Evolutionary conservation across 2,113 vertebrate genomes (phyloP).

Genomic region (Monopterus albus): DNA sequence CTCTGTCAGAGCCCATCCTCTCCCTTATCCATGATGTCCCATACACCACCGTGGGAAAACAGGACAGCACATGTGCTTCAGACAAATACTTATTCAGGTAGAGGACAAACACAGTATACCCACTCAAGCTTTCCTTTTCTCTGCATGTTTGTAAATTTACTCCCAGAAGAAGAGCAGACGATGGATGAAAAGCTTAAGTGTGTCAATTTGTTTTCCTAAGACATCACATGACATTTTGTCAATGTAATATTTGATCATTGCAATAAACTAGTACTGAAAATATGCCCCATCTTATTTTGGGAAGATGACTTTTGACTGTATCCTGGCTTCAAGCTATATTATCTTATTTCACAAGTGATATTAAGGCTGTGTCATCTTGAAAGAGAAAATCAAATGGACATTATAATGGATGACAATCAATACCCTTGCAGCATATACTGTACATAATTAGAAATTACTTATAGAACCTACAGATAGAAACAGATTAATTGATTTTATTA

Average conservation of each 20-base stretch:
- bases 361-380: slow-evolving; percentile 5
- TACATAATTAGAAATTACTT: background rate
- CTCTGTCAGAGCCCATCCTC: slow-evolving; percentile 88
- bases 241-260: background rate
- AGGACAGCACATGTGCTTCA: slow-evolving; percentile 47
- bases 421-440: background rate
- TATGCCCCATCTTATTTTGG: background rate
- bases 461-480: background rate
- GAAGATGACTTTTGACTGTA: background rate
- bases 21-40: slow-evolving; percentile 87
- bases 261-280: background rate
- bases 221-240: slow-evolving; percentile 9
- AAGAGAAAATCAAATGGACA: slow-evolving; percentile 2
- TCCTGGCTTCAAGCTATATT: background rate
- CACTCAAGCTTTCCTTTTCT: slow-evolving; percentile 67
- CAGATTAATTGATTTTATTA: background rate
- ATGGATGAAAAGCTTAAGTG: slow-evolving; percentile 13
- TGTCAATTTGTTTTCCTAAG: slow-evolving; percentile 31
- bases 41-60: slow-evolving; percentile 82
- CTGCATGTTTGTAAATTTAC: slow-evolving; percentile 57
- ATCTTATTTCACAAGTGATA: slow-evolving; percentile 2
- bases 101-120: slow-evolving; percentile 69
- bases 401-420: too few species aligned
- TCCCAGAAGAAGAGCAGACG: slow-evolving; percentile 46
- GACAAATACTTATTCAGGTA: slow-evolving; percentile 80